These are phyloP conservation scores for Burhinus bistriatus DNA, from an alignment of 2,113 vertebrate genomes.

Conservation along the genomic window DNA sequence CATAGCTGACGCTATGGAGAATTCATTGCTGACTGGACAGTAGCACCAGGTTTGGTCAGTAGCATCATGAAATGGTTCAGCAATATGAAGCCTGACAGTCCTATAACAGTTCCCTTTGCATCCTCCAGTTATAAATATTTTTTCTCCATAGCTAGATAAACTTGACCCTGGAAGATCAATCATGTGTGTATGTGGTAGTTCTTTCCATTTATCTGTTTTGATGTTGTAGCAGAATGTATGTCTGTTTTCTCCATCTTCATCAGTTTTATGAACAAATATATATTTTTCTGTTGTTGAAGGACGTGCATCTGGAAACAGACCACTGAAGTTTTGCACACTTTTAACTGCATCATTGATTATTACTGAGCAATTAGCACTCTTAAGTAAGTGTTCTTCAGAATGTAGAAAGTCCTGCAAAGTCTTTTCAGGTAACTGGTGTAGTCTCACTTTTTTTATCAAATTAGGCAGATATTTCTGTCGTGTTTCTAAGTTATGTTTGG, in stretches of 20 bases:
- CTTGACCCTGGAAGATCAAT: constrained; percentile 89
- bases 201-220: constrained; percentile 87
- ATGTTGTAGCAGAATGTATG: constrained; percentile 94
- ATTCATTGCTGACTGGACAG: constrained; percentile 85
- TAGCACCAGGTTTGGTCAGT: constrained; percentile 94
- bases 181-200: constrained; percentile 78
- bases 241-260: constrained; percentile 81
- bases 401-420: constrained; percentile 74
- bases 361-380: constrained; percentile 73
- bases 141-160: constrained; percentile 89
- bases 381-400: constrained; percentile 77
- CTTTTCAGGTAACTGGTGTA: constrained; percentile 86
- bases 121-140: constrained; percentile 93
- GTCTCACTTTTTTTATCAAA: constrained; percentile 83
- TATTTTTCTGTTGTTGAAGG: constrained; percentile 91
- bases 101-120: constrained; percentile 89
- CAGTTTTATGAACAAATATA: constrained; percentile 96
- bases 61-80: constrained; percentile 86
- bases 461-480: constrained; percentile 79
- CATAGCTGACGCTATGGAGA: constrained; percentile 84
- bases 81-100: constrained; percentile 88
- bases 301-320: constrained; percentile 88
- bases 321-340: constrained; percentile 76
- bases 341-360: constrained; percentile 77
- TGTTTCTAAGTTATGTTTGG: constrained; percentile 75